Conservation (phyloP, 2,888 invertebrate genomes). For the Ligdia adustata region DNA sequence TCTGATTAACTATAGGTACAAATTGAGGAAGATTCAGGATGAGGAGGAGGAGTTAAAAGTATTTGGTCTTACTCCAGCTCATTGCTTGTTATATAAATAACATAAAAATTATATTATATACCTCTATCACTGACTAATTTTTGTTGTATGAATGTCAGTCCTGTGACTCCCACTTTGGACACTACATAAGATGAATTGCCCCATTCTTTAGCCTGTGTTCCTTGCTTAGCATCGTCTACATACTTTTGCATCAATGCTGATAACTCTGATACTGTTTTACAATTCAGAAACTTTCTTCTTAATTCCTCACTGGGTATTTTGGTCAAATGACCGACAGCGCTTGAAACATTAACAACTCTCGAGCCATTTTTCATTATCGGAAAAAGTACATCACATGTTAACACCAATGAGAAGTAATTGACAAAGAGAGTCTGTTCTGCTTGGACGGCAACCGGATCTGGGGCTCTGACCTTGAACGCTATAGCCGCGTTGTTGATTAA, state of each 20-base stretch:
- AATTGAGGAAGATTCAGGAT: too few relatives aligned
- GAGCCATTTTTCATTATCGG: constrained; percentile 88
- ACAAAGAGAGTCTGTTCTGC: constrained; percentile 88
- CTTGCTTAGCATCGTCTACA: constrained; percentile 80
- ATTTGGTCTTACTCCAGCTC: too few relatives aligned
- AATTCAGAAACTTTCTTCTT: constrained; percentile 74
- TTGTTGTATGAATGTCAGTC: constrained; percentile 88
- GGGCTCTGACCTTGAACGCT: constrained; percentile 84
- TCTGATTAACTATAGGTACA: too few relatives aligned
- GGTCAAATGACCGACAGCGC: constrained; percentile 85
- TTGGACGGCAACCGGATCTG: constrained; percentile 86
- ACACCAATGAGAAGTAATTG: constrained; percentile 88
- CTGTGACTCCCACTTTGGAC: constrained; percentile 90
- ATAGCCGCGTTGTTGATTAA: constrained; percentile 91
- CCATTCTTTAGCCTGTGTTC: constrained; percentile 75
- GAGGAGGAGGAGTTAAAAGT: too few relatives aligned
- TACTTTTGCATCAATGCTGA: constrained; percentile 86
- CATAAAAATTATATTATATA: too few relatives aligned
- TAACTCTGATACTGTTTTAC: constrained; percentile 83
- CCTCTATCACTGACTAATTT: constrained; percentile 63
- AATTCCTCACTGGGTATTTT: constrained; percentile 81
- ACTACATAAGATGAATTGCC: constrained; percentile 86
- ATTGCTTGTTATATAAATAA: too few relatives aligned
- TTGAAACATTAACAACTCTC: constrained; percentile 89
- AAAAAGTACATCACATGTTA: constrained; percentile 87